Conservation (phyloP, 2,113 vertebrate genomes). For the Mobula birostris region DNA sequence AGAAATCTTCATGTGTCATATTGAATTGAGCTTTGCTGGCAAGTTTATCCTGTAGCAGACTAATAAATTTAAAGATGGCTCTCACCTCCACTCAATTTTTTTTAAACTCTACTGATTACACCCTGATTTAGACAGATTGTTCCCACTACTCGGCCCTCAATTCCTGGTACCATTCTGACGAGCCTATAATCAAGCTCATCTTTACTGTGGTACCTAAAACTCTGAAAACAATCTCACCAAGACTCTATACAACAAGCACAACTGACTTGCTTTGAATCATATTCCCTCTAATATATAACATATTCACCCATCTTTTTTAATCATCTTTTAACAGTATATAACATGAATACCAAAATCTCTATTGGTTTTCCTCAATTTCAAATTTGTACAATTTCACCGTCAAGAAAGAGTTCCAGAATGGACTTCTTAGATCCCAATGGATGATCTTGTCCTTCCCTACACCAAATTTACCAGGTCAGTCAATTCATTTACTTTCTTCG, state of each 20-base stretch:
- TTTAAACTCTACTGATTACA: too few species aligned
- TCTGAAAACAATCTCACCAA: not conserved
- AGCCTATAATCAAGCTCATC: not conserved
- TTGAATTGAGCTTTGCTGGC: not conserved
- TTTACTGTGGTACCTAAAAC: not conserved
- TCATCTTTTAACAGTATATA: not conserved
- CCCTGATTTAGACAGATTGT: not conserved
- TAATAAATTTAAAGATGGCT: not conserved
- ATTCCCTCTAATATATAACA: not conserved
- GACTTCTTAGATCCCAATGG: not conserved
- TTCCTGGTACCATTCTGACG: not conserved
- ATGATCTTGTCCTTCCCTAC: too few species aligned
- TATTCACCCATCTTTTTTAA: not conserved
- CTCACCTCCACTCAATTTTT: too few species aligned
- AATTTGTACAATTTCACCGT: not conserved
- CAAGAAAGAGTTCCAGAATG: not conserved
- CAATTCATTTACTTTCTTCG: not conserved
- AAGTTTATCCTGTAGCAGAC: not conserved
- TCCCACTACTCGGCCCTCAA: not conserved
- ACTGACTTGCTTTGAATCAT: not conserved
- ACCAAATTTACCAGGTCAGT: not conserved
- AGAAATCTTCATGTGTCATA: conserved; percentile 29
- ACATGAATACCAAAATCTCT: not conserved
- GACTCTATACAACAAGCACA: not conserved
- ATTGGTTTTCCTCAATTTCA: not conserved